Conservation (phyloP, 2,797 vertebrate genomes). For the Masticophis lateralis region DNA sequence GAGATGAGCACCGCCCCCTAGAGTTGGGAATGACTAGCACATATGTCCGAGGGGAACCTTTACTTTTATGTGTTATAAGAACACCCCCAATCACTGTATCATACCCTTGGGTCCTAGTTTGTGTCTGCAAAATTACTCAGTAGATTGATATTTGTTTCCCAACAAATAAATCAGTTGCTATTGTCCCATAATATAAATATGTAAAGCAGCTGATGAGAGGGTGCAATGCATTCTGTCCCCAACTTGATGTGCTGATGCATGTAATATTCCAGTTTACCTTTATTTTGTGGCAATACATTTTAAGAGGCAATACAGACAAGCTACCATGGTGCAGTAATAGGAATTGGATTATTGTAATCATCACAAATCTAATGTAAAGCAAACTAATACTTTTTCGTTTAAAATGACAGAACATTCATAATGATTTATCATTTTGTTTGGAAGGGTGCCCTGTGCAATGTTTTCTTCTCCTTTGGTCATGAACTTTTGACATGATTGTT, state of each 20-base stretch:
- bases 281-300: not conserved
- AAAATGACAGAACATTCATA: not conserved
- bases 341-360: slow-evolving; percentile 7
- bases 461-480: not conserved
- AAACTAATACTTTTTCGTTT: not conserved
- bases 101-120: not conserved
- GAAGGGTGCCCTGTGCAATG: slow-evolving; percentile 10
- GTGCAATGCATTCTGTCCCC: not conserved
- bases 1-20: too few relatives aligned
- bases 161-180: not conserved
- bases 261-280: not conserved
- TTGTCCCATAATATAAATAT: not conserved
- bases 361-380: not conserved
- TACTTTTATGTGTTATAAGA: not conserved
- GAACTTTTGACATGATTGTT: slow-evolving; percentile 23
- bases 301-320: not conserved
- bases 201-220: not conserved
- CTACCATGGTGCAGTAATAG: not conserved
- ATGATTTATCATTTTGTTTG: slow-evolving; percentile 4
- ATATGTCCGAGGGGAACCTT: too few relatives aligned
- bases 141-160: not conserved
- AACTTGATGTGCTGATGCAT: not conserved
- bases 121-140: not conserved
- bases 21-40: too few relatives aligned
- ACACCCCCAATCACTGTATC: not conserved